Evolutionary conservation across 2,888 invertebrate species (phyloP).

Genomic region (Halocaridina rubra): DNA sequence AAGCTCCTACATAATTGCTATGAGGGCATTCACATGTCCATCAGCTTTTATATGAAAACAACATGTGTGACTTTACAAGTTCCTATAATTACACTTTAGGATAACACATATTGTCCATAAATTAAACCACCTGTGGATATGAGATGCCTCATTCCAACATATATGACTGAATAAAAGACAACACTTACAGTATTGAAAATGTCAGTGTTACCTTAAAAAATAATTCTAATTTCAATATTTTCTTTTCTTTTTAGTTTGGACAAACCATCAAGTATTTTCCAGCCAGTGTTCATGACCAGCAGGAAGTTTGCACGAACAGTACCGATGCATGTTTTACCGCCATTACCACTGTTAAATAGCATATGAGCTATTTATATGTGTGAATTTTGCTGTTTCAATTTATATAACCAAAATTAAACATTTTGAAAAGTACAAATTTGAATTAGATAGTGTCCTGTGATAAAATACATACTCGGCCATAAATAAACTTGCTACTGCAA

Average conservation of each 20-base stretch:
- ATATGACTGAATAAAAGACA: not conserved
- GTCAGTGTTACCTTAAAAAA: too few species aligned
- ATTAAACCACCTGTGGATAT: not conserved
- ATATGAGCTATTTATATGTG: constrained; percentile 14
- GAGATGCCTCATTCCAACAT: not conserved
- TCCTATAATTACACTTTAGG: not conserved
- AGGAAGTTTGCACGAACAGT: constrained; percentile 46
- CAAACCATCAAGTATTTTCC: constrained; percentile 2
- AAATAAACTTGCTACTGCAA: constrained; percentile 9
- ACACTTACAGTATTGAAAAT: not conserved
- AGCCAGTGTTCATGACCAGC: constrained; percentile 29
- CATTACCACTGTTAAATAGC: constrained; percentile 47
- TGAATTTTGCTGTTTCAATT: not conserved
- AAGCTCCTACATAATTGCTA: too few species aligned
- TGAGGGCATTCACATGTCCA: too few species aligned
- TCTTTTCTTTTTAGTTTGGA: constrained; percentile 20
- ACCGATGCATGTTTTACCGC: constrained; percentile 29
- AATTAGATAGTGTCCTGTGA: not conserved
- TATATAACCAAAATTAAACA: not conserved
- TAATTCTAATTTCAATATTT: not conserved
- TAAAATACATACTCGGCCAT: not conserved
- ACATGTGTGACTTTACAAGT: not conserved
- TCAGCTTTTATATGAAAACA: not conserved
- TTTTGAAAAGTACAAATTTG: not conserved
- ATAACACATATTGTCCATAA: not conserved